Evolutionary conservation across 2,797 vertebrate genomes (phyloP), one percentile per base, ranked within the genome.

Genomic region (Peromyscus aztecus): DNA sequence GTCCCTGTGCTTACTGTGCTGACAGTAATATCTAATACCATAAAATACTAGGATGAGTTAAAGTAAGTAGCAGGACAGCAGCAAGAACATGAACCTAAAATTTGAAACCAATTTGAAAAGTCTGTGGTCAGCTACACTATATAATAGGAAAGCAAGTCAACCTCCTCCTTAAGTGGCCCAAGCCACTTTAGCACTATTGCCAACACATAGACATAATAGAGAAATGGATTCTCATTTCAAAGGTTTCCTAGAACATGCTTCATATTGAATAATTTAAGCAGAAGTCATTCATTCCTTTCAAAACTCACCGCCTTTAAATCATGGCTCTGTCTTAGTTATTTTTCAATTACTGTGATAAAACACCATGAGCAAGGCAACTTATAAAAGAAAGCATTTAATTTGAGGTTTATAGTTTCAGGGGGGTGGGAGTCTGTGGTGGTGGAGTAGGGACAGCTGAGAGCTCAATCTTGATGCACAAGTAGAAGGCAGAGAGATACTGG

Each of bases 21-120:
- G 94, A 84, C 78, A 82, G 97, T 96, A 91, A 96, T 89, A 94
- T 91, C 92, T 86, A 93, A 92, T 61, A 92, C 86, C 67, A 61
- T 97, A 96, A 98, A 97, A 96, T 89, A 93, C 88, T 91, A 88
- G 90, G 95, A 96, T 96, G 77, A 95, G 97, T 96, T 96, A 97
- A 95, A 49, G 67, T 89, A 95, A 94, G 87, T 94, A 93, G 71
- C 92, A 96, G 75, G 94, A 97, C 67, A 95, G 92, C 95, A 94
- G 89, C 92, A 90, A 97, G 95, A 88, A 95, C 80, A 96, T 95
- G 94, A 96, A 95, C 84, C 80, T 97, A 88, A 95, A 95, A 93
- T 97, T 86, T 94, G 97, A 95, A 96, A 88, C 81, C 86, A 95
- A 97, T 97, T 97, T 97, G 94, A 97, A 96, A 96, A 93, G 91